phyloP scores from a whole-genome alignment of 2,797 vertebrate species.

The Tangara arthus region DNA sequence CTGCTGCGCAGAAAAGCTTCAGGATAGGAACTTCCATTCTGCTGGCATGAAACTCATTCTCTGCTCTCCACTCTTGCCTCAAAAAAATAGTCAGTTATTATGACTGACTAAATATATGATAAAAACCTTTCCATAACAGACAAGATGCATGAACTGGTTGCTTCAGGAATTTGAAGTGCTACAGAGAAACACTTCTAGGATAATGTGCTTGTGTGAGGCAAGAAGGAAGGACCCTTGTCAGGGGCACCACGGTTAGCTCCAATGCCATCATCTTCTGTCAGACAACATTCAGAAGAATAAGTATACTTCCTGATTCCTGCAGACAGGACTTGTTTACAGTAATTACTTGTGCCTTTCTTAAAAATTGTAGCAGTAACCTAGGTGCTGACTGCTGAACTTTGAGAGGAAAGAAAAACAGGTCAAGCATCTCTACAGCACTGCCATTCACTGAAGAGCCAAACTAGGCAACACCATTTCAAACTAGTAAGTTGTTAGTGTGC shows the following conservation, averaged over 20 bases:
- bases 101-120: background rate
- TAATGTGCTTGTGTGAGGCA: background rate
- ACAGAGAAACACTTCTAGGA: background rate
- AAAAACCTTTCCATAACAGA: background rate
- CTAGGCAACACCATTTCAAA: background rate
- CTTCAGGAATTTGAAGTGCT: background rate
- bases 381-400: background rate
- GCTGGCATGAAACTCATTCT: background rate
- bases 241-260: background rate
- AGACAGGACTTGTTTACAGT: background rate
- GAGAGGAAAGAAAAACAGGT: background rate
- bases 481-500: background rate
- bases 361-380: background rate
- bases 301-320: fast-evolving
- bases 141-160: background rate
- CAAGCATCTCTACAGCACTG: background rate
- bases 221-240: background rate
- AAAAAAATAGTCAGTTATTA: background rate
- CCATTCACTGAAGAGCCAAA: background rate
- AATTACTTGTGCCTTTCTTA: background rate
- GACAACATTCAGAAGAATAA: background rate
- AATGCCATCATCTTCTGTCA: background rate
- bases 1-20: background rate
- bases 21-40: background rate
- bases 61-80: background rate